Base-by-base conservation (phyloP, 2,888 invertebrate genomes). In the Julus scanicus region DNA sequence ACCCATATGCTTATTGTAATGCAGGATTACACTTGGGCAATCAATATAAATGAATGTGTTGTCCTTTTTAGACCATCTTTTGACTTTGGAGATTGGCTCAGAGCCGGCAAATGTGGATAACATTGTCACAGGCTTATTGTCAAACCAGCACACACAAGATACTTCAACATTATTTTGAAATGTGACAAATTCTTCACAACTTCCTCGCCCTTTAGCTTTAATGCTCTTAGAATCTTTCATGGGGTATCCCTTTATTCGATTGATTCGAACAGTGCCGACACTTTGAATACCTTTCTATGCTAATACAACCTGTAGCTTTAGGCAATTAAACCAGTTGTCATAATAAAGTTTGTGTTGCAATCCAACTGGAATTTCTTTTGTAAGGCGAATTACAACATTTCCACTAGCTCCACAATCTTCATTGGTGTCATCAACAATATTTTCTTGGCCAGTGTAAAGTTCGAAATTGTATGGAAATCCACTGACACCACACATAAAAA, bases 211-310 rank as follows among this genome's bases (percentile, higher is more conserved):
- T 89, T 90, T 90, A 9, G 91, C 88, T 90, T 90, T 48, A 48
- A 48, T 48, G 48, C 48, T 48, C 48, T 48, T 48, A 9, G 48
- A 48, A 48, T 48, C 48, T 48, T 20, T 80, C 80, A 80, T 89
- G 89, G 91, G 91, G 88, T 91, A 91, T 88, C 91, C 91, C 6
- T 91, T 91, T 84, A 92, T 89, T 88, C 91, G 89, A 71, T 91
- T 90, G 89, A 89, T 89, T 85, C 91, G 84, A 17, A 91, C 90
- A 57, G 92, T 92, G 15, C 91, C 91, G 53, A 92, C 53, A 53
- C 89, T 88, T 63, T 89, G 88, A 84, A 92, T 91, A 83, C 91
- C 91, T 89, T 90, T 87, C 88, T 90, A 89, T n/a, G 90, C 86
- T n/a, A 86, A 40, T 8, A 39, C 57, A 39, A 44, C 49, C 48